Conservation (phyloP, 2,797 vertebrate species). For the Arnoldichthys spilopterus region DNA sequence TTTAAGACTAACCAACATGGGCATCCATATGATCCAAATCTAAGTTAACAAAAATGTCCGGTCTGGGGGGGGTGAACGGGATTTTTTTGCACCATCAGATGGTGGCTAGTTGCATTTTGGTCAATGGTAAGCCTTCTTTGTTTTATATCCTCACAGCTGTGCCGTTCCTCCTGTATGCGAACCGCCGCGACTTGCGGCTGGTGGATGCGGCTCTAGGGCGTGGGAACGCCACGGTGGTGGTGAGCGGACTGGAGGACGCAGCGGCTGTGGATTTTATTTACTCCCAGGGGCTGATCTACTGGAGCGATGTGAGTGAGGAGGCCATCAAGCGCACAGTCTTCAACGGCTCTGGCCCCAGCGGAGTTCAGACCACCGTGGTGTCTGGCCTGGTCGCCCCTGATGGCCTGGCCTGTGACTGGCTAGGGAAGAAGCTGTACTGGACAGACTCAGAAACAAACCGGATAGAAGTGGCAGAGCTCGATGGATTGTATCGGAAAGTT, state of each 20-base stretch:
- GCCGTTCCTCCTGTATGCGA: slow-evolving; percentile 93
- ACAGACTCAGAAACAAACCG: slow-evolving; percentile 97
- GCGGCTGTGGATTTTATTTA: slow-evolving; percentile 96
- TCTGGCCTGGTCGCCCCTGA: slow-evolving; percentile 92
- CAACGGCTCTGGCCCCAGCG: slow-evolving; percentile 78
- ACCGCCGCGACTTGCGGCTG: slow-evolving; percentile 91
- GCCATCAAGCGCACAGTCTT: slow-evolving; percentile 91
- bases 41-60: too few relatives aligned
- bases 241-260: slow-evolving; percentile 93
- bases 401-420: slow-evolving; percentile 96
- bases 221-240: slow-evolving; percentile 88
- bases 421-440: slow-evolving; percentile 96
- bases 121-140: background rate
- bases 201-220: slow-evolving; percentile 87
- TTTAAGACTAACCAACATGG: too few relatives aligned
- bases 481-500: slow-evolving; percentile 90
- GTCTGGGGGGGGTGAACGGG: too few relatives aligned
- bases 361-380: slow-evolving; percentile 84
- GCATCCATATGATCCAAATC: too few relatives aligned
- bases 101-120: too few relatives aligned
- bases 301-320: slow-evolving; percentile 98
- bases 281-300: slow-evolving; percentile 88
- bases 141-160: slow-evolving; percentile 71
- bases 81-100: too few relatives aligned
- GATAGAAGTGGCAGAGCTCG: slow-evolving; percentile 94